Evolutionary conservation across 2,888 invertebrate species (phyloP), one percentile per base, ranked within the genome.

Genomic region (Drosophila anomelani): DNA sequence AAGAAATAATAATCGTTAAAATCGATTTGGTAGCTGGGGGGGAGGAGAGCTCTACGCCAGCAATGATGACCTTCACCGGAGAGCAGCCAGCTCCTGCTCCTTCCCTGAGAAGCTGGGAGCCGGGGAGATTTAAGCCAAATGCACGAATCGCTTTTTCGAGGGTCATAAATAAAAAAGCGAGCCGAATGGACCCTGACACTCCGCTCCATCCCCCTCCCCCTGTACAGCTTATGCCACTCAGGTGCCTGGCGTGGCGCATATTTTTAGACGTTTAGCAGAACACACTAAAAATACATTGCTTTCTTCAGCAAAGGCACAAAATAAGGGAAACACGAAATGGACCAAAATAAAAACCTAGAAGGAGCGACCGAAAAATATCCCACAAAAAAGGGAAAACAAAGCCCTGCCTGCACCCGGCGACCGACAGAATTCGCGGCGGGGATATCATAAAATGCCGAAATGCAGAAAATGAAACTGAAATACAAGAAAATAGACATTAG

Each of bases 261-360:
- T 84, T 77, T 88, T 88, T 85, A 87, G 85, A 88, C 77, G 81
- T 86, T 85, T 87, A 81, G 82, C 89, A 81, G 69, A 68, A 77
- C 75, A 75, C 82, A 84, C 89, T 78, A 88, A 85, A 85, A 88
- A 85, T 85, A 85, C 85, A 87, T 84, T 85, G 64, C 69, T 74
- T 75, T 68, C 76, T 75, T 75, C 61, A 60, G 61, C 72, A 59
- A 67, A 68, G 63, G 9, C 51, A 8, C n/a, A 20, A 32, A 59
- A 55, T 29, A 38, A 17, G 54, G 38, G 38, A 38, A 54, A 32
- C 44, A 32, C 23, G 49, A 41, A 57, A 15, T 29, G 12, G 26
- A 38, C 51, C 41, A 54, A 47, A 49, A 58, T 38, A 64, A 77
- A 54, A 39, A 61, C 17, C 17, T 13, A 26, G 39, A 62, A 32